phyloP scores from a whole-genome alignment of 2,888 invertebrate genomes.

The Athrips mouffetella region DNA sequence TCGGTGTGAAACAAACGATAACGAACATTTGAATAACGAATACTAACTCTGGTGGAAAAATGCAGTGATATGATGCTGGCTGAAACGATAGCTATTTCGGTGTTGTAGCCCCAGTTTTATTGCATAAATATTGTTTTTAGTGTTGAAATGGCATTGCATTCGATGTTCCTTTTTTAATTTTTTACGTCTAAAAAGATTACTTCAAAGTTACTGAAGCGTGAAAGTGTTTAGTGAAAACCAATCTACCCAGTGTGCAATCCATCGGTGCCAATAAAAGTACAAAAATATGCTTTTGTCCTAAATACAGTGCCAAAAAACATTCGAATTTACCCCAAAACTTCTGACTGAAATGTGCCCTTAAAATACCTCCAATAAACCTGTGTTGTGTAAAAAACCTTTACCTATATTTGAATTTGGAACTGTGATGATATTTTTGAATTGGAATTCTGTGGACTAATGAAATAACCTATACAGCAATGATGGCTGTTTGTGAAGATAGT shows the following conservation, averaged over 20 bases:
- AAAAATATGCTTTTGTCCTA: conserved; percentile 36
- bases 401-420: not conserved
- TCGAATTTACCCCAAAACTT: not conserved
- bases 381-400: conserved; percentile 3
- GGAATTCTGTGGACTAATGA: not conserved
- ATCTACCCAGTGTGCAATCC: conserved; percentile 24
- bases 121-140: conserved; percentile 67
- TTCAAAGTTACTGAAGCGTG: conserved; percentile 34
- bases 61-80: not conserved
- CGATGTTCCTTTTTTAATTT: conserved; percentile 37
- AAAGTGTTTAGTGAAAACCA: conserved; percentile 29
- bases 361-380: not conserved
- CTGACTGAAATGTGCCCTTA: not conserved
- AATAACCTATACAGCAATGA: not conserved
- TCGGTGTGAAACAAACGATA: conserved; percentile 34
- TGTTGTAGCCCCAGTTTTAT: conserved; percentile 62
- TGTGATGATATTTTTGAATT: conserved; percentile 4
- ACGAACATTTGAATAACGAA: conserved; percentile 35
- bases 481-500: not conserved
- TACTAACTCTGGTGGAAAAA: not conserved
- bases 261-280: conserved; percentile 43
- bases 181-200: conserved; percentile 1
- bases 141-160: conserved; percentile 53
- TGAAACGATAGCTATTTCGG: conserved; percentile 55
- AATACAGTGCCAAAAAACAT: conserved; percentile 46